These are phyloP conservation scores for Calliscelio sp. DNA, from an alignment of 2,888 invertebrate genomes.

Conservation along the genomic window DNA sequence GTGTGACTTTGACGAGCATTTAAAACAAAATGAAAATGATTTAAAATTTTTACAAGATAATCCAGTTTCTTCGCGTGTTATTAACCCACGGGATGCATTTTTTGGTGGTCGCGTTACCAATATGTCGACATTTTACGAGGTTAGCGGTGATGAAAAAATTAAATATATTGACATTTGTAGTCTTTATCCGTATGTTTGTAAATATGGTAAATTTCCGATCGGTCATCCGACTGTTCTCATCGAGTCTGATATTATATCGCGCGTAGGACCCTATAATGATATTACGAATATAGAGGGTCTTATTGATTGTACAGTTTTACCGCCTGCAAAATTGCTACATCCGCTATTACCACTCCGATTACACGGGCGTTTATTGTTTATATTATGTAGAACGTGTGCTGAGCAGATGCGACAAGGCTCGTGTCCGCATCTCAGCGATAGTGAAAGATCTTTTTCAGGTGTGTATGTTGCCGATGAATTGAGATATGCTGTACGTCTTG, in stretches of 20 bases:
- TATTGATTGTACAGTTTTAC: constrained; percentile 75
- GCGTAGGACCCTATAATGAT: constrained; percentile 12
- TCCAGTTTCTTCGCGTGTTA: constrained; percentile 73
- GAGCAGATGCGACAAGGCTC: constrained; percentile 65
- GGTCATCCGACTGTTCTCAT: constrained; percentile 77
- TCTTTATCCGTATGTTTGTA: constrained; percentile 78
- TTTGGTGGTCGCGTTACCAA: constrained; percentile 38
- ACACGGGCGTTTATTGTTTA: constrained; percentile 80
- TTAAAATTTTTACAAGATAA: not conserved
- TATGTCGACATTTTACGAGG: constrained; percentile 14
- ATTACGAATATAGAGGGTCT: constrained; percentile 72
- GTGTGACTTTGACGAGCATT: constrained; percentile 13
- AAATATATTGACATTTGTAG: constrained; percentile 73
- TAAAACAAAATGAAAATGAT: not conserved
- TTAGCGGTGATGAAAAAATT: constrained; percentile 36
- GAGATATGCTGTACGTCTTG: constrained; percentile 78
- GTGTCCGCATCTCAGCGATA: constrained; percentile 32
- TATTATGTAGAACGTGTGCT: constrained; percentile 81
- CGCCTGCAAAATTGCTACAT: constrained; percentile 54
- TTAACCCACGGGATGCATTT: constrained; percentile 26
- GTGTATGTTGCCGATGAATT: constrained; percentile 80
- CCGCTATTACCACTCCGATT: constrained; percentile 80
- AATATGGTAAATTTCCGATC: constrained; percentile 77
- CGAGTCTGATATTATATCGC: not conserved
- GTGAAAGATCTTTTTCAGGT: constrained; percentile 2